These are phyloP conservation scores for Ascaphus truei DNA, from an alignment of 2,113 vertebrate genomes.

Conservation along the genomic window DNA sequence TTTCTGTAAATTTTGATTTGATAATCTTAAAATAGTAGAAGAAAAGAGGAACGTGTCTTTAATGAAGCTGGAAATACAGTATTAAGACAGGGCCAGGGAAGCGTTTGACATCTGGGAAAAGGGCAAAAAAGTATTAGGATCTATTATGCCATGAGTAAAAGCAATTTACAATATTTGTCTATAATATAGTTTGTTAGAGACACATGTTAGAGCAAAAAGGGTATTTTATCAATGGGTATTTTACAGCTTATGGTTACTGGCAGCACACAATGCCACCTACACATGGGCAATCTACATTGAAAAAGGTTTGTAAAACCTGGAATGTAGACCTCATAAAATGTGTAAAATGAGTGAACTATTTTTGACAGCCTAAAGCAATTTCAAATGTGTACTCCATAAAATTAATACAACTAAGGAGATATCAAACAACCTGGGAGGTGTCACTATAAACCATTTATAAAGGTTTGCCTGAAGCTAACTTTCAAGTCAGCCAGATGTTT, in stretches of 20 bases:
- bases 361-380: not conserved
- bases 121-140: too few relatives aligned
- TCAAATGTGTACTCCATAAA: not conserved
- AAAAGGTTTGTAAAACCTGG: not conserved
- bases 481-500: slow-evolving; percentile 16
- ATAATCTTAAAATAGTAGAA: too few relatives aligned
- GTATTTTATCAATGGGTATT: too few relatives aligned
- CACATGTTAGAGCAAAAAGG: too few relatives aligned
- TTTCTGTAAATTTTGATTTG: too few relatives aligned
- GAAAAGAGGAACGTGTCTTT: too few relatives aligned
- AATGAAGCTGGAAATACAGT: too few relatives aligned
- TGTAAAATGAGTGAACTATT: not conserved
- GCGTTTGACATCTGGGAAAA: too few relatives aligned
- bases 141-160: too few relatives aligned
- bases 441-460: slow-evolving; percentile 15
- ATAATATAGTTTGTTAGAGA: too few relatives aligned
- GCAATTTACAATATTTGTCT: too few relatives aligned
- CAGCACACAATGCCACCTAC: not conserved
- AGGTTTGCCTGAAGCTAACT: slow-evolving; percentile 1
- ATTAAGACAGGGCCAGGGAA: too few relatives aligned
- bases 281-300: not conserved
- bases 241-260: not conserved
- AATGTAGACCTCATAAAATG: slow-evolving; percentile 6
- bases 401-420: slow-evolving; percentile 8
- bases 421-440: not conserved